Evolutionary conservation across 2,888 invertebrate genomes (phyloP).

Genomic region (Lepetodrilus schrolli): DNA sequence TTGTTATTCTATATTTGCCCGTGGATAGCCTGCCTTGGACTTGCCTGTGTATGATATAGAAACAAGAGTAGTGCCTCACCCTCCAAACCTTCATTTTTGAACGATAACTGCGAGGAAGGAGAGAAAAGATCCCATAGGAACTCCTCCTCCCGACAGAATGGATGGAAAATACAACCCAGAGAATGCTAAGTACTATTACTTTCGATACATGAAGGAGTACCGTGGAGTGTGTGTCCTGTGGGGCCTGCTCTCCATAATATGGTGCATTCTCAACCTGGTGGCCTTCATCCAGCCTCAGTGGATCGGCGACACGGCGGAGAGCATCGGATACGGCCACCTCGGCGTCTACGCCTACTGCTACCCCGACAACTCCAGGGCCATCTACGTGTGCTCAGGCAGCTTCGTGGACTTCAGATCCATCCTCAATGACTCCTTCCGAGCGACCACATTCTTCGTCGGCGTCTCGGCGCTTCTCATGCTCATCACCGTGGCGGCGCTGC

Average conservation of each 20-base stretch:
- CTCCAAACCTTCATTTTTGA: not conserved
- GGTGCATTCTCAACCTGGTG: slow-evolving; percentile 94
- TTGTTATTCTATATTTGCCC: slow-evolving; percentile 27
- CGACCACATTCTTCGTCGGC: slow-evolving; percentile 91
- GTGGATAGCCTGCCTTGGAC: not conserved
- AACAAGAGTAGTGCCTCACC: not conserved
- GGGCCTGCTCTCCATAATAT: slow-evolving; percentile 98
- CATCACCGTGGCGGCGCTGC: slow-evolving; percentile 89
- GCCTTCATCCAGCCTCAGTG: slow-evolving; percentile 91
- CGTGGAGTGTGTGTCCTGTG: slow-evolving; percentile 94
- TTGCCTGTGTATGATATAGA: not conserved
- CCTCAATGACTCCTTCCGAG: slow-evolving; percentile 87
- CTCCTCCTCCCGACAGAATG: slow-evolving; percentile 32
- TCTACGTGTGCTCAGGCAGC: slow-evolving; percentile 83
- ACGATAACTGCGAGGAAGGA: too few relatives aligned
- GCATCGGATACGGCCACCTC: slow-evolving; percentile 87
- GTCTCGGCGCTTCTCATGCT: slow-evolving; percentile 88
- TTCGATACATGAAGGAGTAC: slow-evolving; percentile 76
- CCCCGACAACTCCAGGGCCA: slow-evolving; percentile 48
- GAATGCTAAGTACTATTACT: slow-evolving; percentile 65
- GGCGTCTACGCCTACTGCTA: slow-evolving; percentile 92
- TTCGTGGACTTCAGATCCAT: slow-evolving; percentile 83
- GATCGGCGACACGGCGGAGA: slow-evolving; percentile 75
- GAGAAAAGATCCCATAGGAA: not conserved
- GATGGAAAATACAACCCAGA: slow-evolving; percentile 62